These are phyloP conservation scores for Manduca sexta DNA, from an alignment of 1,140 invertebrate genomes.

Conservation along the genomic window DNA sequence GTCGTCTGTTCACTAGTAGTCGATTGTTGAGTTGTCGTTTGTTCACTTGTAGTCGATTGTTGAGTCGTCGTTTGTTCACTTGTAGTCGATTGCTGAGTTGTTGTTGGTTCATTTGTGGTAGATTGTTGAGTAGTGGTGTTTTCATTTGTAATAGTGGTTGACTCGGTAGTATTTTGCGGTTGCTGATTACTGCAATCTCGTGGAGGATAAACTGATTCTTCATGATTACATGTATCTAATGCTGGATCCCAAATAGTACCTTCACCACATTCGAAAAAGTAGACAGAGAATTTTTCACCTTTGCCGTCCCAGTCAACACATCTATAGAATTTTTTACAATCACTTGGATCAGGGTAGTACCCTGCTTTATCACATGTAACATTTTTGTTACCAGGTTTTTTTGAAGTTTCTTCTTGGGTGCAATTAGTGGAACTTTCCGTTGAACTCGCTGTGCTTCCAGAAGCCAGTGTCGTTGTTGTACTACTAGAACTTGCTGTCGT, in stretches of 20 bases:
- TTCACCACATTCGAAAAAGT: conserved; percentile 76
- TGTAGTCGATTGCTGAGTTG: conserved; percentile 26
- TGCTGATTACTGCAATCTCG: conserved; percentile 49
- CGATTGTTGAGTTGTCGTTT: conserved; percentile 29
- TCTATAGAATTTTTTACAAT: conserved; percentile 82
- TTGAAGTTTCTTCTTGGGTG: conserved; percentile 24
- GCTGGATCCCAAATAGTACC: conserved; percentile 77
- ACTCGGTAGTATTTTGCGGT: conserved; percentile 31
- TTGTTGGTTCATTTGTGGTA: conserved; percentile 30
- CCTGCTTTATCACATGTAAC: conserved; percentile 73
- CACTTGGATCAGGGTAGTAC: conserved; percentile 77
- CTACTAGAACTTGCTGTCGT: conserved; percentile 4
- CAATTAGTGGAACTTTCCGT: conserved; percentile 24
- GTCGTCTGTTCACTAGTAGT: conserved; percentile 25
- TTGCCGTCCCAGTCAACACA: conserved; percentile 80
- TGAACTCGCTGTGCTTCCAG: conserved; percentile 23
- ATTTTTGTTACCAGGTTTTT: conserved; percentile 35
- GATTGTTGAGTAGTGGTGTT: conserved; percentile 22
- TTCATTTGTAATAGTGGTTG: conserved; percentile 22
- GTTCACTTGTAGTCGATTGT: conserved; percentile 26
- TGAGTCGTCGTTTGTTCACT: conserved; percentile 19
- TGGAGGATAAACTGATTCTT: conserved; percentile 65
- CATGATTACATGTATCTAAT: conserved; percentile 72
- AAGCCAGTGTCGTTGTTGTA: conserved; percentile 7
- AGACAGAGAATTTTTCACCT: conserved; percentile 75